phyloP scores from a whole-genome alignment of 2,113 vertebrate species.

The Phrynosoma blainvillii region DNA sequence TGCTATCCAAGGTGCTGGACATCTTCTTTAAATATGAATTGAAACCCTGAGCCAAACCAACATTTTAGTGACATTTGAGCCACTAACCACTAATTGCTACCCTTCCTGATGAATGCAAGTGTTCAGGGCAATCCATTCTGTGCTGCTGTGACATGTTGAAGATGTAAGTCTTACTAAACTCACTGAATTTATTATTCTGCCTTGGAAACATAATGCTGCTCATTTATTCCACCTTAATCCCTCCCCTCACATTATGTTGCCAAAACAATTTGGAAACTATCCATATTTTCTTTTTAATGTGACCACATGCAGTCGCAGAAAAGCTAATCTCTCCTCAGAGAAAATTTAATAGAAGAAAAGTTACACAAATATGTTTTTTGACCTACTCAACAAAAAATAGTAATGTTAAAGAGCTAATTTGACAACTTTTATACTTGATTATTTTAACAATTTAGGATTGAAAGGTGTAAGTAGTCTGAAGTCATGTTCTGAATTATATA shows the following conservation, averaged over 20 bases:
- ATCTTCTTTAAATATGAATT: too few relatives aligned
- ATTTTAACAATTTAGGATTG: neutral
- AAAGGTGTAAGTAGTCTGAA: neutral
- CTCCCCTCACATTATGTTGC: neutral
- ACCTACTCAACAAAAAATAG: neutral
- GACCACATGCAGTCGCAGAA: slow-evolving; percentile 3
- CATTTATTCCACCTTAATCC: neutral
- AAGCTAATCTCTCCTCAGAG: slow-evolving; percentile 27
- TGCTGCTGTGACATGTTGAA: neutral
- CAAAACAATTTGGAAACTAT: neutral
- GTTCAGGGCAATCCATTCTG: neutral
- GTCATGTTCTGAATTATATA: neutral
- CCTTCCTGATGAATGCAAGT: neutral
- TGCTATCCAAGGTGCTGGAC: too few relatives aligned
- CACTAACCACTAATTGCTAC: too few relatives aligned
- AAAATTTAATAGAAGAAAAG: neutral
- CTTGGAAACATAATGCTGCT: neutral
- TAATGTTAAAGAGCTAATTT: neutral
- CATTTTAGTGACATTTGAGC: too few relatives aligned
- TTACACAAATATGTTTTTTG: too few relatives aligned
- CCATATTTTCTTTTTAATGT: slow-evolving; percentile 19
- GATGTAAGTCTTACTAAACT: slow-evolving; percentile 30
- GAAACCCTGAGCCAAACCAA: too few relatives aligned
- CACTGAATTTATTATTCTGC: slow-evolving; percentile 35
- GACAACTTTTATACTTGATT: neutral